Conservation (phyloP, 2,113 vertebrate species). For the Serilophus lunatus region DNA sequence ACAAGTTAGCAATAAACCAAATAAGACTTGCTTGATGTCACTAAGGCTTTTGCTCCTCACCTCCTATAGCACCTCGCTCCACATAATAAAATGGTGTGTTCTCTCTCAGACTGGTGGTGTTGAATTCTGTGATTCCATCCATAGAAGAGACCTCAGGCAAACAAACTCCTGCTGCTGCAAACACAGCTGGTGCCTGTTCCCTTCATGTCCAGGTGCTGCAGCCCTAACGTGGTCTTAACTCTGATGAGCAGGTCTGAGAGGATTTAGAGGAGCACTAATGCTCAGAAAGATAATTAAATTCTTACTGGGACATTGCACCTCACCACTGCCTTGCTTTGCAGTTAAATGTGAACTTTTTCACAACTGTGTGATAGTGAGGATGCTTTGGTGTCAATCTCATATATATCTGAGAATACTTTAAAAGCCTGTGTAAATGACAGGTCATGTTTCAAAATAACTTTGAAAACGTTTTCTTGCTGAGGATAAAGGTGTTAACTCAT, state of each 20-base stretch:
- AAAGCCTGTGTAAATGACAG: background rate
- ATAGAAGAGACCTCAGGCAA: background rate
- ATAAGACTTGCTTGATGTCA: background rate
- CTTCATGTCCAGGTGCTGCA: background rate
- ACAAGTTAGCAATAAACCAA: background rate
- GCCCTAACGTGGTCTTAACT: background rate
- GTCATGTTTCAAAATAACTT: background rate
- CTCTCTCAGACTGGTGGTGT: background rate
- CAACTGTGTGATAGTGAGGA: background rate
- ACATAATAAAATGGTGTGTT: background rate
- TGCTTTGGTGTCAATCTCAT: background rate
- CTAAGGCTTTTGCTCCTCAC: background rate
- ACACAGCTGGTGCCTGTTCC: background rate
- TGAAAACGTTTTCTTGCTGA: background rate
- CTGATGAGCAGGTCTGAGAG: background rate
- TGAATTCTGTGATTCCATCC: background rate
- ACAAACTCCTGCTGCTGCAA: background rate
- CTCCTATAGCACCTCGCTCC: background rate
- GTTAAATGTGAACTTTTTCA: background rate
- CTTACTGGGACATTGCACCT: background rate
- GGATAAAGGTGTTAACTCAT: background rate
- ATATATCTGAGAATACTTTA: no score
- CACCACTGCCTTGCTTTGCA: background rate
- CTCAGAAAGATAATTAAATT: background rate
- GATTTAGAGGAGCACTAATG: background rate